Percentiles rank a stretch among this genome's conserved stretches.
phyloP scores from a whole-genome alignment of 1,140 invertebrate species.

The Drosophila burlai region DNA sequence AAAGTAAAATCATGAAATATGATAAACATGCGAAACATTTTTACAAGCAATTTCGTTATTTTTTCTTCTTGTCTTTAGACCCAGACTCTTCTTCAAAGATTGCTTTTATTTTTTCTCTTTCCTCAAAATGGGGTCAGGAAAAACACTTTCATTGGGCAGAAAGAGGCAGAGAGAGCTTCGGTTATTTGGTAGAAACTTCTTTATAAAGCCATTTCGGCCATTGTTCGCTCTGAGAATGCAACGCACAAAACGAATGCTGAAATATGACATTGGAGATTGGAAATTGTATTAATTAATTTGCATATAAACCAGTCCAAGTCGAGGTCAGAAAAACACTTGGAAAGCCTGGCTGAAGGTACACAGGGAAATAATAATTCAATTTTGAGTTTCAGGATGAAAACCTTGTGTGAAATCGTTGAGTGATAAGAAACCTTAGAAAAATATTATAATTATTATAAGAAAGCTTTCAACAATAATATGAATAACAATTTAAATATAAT shows the following conservation, averaged over 20 bases:
- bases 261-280: slow-evolving; percentile 47
- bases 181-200: slow-evolving; percentile 37
- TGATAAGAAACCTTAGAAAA: too few relatives aligned
- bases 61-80: slow-evolving; percentile 3
- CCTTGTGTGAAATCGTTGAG: not conserved
- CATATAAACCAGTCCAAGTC: slow-evolving; percentile 48
- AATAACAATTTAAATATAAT: too few relatives aligned
- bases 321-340: slow-evolving; percentile 27
- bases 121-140: slow-evolving; percentile 40
- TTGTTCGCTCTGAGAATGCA: slow-evolving; percentile 41
- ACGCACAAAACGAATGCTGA: slow-evolving; percentile 41
- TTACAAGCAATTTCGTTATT: slow-evolving; percentile 43
- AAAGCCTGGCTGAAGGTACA: slow-evolving; percentile 1
- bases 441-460: not conserved
- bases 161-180: slow-evolving; percentile 1
- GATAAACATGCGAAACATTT: slow-evolving; percentile 62
- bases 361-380: not conserved
- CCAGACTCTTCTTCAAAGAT: slow-evolving; percentile 22
- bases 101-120: slow-evolving; percentile 19
- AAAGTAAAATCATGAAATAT: slow-evolving; percentile 64
- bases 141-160: slow-evolving; percentile 49
- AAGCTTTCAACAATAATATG: too few relatives aligned
- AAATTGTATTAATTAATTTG: slow-evolving; percentile 54
- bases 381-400: not conserved
- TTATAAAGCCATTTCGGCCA: slow-evolving; percentile 39